Conservation (phyloP, 2,888 invertebrate genomes). For the Lochmaea capreae region DNA sequence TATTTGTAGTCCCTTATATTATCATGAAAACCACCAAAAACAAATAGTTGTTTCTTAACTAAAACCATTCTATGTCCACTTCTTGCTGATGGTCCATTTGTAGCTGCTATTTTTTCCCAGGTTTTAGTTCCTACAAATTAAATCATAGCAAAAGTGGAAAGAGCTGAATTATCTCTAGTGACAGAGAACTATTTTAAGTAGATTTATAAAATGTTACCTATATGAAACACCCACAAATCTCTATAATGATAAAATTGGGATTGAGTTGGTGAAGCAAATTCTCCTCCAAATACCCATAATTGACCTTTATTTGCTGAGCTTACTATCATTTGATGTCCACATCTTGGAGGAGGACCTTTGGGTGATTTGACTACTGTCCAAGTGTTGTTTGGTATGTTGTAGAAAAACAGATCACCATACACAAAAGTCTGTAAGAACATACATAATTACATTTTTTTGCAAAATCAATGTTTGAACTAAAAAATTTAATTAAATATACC, state of each 20-base stretch:
- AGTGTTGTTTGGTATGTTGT: slow-evolving; percentile 80
- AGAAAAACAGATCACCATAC: slow-evolving; percentile 88
- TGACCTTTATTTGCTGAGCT: slow-evolving; percentile 81
- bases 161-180: neutral
- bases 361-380: slow-evolving; percentile 87
- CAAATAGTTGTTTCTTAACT: slow-evolving; percentile 80
- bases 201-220: slow-evolving; percentile 58
- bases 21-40: slow-evolving; percentile 95
- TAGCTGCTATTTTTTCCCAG: slow-evolving; percentile 85
- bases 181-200: neutral
- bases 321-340: slow-evolving; percentile 88
- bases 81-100: slow-evolving; percentile 84
- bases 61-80: slow-evolving; percentile 91
- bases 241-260: slow-evolving; percentile 94
- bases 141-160: neutral
- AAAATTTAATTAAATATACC: neutral
- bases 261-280: slow-evolving; percentile 90
- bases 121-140: slow-evolving; percentile 60
- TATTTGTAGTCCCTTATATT: slow-evolving; percentile 88
- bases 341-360: slow-evolving; percentile 87
- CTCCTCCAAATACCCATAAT: slow-evolving; percentile 89
- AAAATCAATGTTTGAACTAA: neutral
- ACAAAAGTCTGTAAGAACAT: slow-evolving; percentile 76
- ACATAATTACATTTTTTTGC: neutral
- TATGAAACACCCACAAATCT: slow-evolving; percentile 89